Percentiles rank a stretch among this genome's conserved stretches.
Conservation (phyloP, 2,797 vertebrate genomes). For the Rousettus madagascariensis region DNA sequence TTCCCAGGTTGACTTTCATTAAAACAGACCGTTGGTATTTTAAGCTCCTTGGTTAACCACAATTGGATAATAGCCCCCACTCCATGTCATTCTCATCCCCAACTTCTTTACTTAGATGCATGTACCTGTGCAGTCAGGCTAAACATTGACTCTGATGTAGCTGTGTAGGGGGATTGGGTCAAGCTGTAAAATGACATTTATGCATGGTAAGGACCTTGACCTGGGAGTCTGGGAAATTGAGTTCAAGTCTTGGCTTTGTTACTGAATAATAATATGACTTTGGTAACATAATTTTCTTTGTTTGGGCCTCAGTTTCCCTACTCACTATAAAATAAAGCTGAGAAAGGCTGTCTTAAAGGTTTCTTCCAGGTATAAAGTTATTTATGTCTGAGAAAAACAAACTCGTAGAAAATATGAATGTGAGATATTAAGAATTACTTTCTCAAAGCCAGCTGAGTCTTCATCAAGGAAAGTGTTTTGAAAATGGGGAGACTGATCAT, state of each 20-base stretch:
- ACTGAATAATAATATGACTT: not conserved
- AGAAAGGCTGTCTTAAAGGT: not conserved
- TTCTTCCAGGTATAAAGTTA: not conserved
- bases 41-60: not conserved
- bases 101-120: not conserved
- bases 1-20: not conserved
- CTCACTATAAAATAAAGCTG: not conserved
- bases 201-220: not conserved
- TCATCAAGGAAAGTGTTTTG: not conserved
- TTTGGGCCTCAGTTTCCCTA: not conserved
- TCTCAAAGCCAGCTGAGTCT: not conserved
- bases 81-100: not conserved
- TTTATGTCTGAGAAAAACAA: not conserved
- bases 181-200: not conserved
- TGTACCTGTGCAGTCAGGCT: not conserved
- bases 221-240: not conserved
- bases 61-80: not conserved
- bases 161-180: not conserved
- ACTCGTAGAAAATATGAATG: not conserved
- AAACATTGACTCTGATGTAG: not conserved
- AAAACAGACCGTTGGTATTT: not conserved
- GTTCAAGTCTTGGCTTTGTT: not conserved
- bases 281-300: not conserved
- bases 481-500: not conserved
- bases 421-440: not conserved